Evolutionary conservation across 2,888 invertebrate species (phyloP), one percentile per base, ranked within the genome.

Genomic region (Plebejus melissa): DNA sequence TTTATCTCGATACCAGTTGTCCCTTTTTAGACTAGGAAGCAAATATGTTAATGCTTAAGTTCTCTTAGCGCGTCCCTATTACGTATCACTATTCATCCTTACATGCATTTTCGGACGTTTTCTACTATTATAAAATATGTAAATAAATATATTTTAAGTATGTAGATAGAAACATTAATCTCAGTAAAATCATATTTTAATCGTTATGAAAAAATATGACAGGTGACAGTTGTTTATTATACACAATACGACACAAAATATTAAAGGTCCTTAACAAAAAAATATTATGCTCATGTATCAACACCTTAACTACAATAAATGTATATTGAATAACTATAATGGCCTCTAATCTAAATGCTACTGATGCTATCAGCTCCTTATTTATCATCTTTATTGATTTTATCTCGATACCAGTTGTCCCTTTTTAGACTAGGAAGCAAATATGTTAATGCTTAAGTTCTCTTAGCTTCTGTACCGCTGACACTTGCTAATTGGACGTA

Each of bases 401-500:
- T 80, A 78, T 79, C 77, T 78, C 79, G 76, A 77, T 77, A 75
- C 65, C 32, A 79, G 79, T 80, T 79, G 70, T 74, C 58, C 76
- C 46, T 78, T 71, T 41, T 46, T 71, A 41, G 71, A 54, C 72
- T 50, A 50, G 72, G 72, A 78, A 80, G 79, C 78, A 81, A 83
- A 81, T 83, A 83, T 84, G 83, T 84, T 85, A 86, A 84, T 83
- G 81, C 78, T 79, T 79, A 80, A 81, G 82, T 83, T 85, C 80
- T 83, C 89, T 90, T 91, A 90, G 90, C 88, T 84, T 85, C 80
- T 83, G 83, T 89, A 90, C 84, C 80, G 82, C 82, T 81, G 82
- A 81, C 80, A 80, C 80, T 82, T 82, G 87, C 92, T 93, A 93
- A 93, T 93, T 93, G 89, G 92, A 86, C 85, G 87, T 85, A 88